Conservation (phyloP, 2,888 invertebrate genomes). For the Onthophagus sagittarius region DNA sequence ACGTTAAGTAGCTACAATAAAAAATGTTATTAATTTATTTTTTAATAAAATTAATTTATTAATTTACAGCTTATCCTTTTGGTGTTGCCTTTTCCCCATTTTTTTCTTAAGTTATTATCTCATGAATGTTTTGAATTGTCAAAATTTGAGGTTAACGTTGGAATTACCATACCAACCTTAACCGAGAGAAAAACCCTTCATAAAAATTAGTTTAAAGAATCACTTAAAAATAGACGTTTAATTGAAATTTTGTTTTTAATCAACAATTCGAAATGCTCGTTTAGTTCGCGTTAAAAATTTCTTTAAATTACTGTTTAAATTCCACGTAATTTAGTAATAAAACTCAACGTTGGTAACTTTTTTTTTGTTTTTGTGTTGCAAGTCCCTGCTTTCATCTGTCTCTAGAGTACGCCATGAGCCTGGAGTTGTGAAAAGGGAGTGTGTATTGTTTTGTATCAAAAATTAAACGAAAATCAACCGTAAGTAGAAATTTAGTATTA, state of each 20-base stretch:
- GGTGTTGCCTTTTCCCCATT: slow-evolving; percentile 92
- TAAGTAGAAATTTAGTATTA: slow-evolving; percentile 16
- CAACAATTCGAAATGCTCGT: no score
- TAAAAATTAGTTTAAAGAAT: neutral
- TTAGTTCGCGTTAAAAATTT: neutral
- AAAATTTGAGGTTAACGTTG: slow-evolving; percentile 14
- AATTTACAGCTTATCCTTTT: slow-evolving; percentile 87
- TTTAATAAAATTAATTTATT: slow-evolving; percentile 15
- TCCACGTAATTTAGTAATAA: neutral
- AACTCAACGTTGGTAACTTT: neutral
- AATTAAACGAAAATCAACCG: slow-evolving; percentile 24
- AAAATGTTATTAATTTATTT: slow-evolving; percentile 14
- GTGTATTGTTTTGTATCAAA: slow-evolving; percentile 38
- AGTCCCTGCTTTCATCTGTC: slow-evolving; percentile 31
- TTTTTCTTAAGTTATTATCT: slow-evolving; percentile 41
- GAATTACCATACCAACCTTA: neutral
- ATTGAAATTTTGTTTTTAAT: neutral
- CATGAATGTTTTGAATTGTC: neutral
- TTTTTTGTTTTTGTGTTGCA: slow-evolving; percentile 29
- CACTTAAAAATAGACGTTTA: neutral
- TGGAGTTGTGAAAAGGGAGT: slow-evolving; percentile 45
- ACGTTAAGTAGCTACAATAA: slow-evolving; percentile 70
- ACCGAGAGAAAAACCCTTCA: slow-evolving; percentile 7
- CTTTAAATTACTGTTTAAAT: neutral
- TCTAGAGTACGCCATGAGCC: slow-evolving; percentile 45